Conservation (phyloP, 2,888 invertebrate genomes). For the Archips xylosteana region DNA sequence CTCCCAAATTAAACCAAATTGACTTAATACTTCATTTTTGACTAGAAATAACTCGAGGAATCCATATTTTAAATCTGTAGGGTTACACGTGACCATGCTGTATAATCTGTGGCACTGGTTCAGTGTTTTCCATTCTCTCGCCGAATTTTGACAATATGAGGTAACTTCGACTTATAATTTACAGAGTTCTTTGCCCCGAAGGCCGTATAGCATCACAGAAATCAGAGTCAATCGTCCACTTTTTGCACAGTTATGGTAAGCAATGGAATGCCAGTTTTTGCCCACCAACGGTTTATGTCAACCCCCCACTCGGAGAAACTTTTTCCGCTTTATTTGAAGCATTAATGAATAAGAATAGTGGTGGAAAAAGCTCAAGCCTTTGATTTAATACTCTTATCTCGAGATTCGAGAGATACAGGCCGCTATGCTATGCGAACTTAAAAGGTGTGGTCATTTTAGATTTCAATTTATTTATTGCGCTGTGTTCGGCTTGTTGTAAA, state of each 20-base stretch:
- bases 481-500: constrained; percentile 26
- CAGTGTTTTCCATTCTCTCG: too few relatives aligned
- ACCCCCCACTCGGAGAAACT: constrained; percentile 72
- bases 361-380: constrained; percentile 72
- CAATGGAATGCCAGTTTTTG: constrained; percentile 70
- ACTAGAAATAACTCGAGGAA: too few relatives aligned
- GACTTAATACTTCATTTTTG: too few relatives aligned
- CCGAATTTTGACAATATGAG: not conserved
- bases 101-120: too few relatives aligned
- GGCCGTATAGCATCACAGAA: constrained; percentile 39
- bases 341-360: constrained; percentile 81
- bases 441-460: constrained; percentile 44
- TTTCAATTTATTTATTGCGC: constrained; percentile 48
- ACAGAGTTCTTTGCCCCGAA: constrained; percentile 36
- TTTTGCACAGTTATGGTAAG: constrained; percentile 64
- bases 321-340: constrained; percentile 81
- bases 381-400: constrained; percentile 77
- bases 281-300: constrained; percentile 74
- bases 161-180: not conserved
- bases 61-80: too few relatives aligned
- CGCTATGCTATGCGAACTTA: constrained; percentile 32
- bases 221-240: constrained; percentile 50
- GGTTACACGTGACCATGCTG: too few relatives aligned
- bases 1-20: too few relatives aligned
- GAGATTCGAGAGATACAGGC: constrained; percentile 61